Conservation (phyloP, 1,140 invertebrate species). For the Vanessa atalanta region DNA sequence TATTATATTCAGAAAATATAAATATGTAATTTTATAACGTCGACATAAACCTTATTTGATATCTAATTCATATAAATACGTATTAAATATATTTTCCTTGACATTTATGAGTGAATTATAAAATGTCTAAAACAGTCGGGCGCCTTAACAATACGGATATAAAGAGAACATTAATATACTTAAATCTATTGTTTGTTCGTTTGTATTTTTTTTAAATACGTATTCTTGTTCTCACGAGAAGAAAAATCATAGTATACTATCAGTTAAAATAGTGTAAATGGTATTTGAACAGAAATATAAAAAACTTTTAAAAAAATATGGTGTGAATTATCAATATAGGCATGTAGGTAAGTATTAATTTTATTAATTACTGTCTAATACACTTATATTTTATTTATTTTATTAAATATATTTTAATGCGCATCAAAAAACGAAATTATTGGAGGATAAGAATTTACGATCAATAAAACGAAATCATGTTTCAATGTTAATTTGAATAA, state of each 20-base stretch:
- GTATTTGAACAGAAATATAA: too few relatives aligned
- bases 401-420: too few relatives aligned
- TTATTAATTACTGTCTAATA: too few relatives aligned
- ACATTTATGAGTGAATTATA: conserved; percentile 24
- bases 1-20: too few relatives aligned
- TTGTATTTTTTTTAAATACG: background rate
- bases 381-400: too few relatives aligned
- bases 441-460: background rate
- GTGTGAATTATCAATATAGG: too few relatives aligned
- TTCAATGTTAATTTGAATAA: background rate
- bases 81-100: conserved; percentile 24
- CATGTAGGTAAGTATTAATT: too few relatives aligned
- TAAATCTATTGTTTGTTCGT: conserved; percentile 2
- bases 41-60: background rate
- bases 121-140: background rate
- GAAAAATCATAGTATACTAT: too few relatives aligned
- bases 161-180: background rate
- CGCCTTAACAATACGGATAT: conserved; percentile 22
- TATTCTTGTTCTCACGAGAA: background rate
- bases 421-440: too few relatives aligned
- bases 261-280: too few relatives aligned
- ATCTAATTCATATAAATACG: conserved; percentile 17
- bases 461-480: background rate
- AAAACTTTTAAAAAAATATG: too few relatives aligned
- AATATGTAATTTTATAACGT: background rate